phyloP scores from a whole-genome alignment of 2,113 vertebrate species.

The Phoenicopterus ruber region DNA sequence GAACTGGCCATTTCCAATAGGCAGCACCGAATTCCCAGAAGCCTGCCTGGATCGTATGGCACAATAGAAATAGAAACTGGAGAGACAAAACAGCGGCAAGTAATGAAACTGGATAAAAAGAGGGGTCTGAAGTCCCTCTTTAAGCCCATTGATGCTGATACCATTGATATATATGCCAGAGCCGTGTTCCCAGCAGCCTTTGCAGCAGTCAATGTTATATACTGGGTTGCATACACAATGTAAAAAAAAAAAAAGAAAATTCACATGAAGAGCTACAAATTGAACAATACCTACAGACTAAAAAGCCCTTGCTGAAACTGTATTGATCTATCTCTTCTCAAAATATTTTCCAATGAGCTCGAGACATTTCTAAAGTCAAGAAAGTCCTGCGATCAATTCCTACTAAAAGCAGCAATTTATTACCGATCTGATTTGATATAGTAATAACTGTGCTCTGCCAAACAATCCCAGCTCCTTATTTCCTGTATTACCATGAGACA shows the following conservation, averaged over 20 bases:
- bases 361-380: not conserved
- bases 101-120: constrained; percentile 71
- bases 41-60: constrained; percentile 72
- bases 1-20: constrained; percentile 83
- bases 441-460: not conserved
- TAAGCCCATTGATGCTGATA: constrained; percentile 94
- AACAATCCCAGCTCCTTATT: constrained; percentile 8
- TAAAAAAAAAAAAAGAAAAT: constrained; percentile 42
- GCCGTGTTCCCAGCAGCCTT: constrained; percentile 96
- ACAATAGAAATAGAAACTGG: constrained; percentile 78
- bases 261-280: not conserved
- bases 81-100: constrained; percentile 57
- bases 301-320: not conserved
- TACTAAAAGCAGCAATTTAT: not conserved
- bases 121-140: constrained; percentile 85
- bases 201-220: constrained; percentile 93
- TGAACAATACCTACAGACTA: not conserved
- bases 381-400: not conserved
- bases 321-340: not conserved
- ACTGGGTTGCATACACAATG: constrained; percentile 96
- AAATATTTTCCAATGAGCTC: not conserved
- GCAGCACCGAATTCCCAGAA: constrained; percentile 71
- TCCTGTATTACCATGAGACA: not conserved
- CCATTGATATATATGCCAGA: constrained; percentile 93
- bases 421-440: not conserved